A percentile compares a stretch with the other conserved stretches of the same genome.
phyloP scores from a whole-genome alignment of 2,113 vertebrate species.

The Syrmaticus mikado region DNA sequence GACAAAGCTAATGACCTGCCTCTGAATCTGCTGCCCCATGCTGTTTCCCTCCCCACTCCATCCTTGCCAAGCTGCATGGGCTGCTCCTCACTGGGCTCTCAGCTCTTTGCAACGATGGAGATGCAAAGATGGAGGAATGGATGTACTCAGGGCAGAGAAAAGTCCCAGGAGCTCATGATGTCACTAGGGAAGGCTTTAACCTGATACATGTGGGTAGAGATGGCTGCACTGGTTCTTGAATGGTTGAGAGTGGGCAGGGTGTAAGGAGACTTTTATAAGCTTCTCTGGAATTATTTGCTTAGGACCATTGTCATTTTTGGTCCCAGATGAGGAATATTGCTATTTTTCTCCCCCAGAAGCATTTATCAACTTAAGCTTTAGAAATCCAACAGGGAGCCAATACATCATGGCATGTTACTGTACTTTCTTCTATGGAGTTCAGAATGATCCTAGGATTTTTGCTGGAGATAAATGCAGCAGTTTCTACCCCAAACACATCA shows the following conservation, averaged over 20 bases:
- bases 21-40: neutral
- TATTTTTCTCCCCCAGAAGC: neutral
- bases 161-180: neutral
- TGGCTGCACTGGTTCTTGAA: neutral
- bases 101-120: neutral
- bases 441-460: neutral
- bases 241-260: neutral
- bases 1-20: neutral
- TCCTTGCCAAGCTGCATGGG: accelerated
- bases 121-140: too few relatives aligned
- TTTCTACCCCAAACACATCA: neutral
- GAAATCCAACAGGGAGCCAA: neutral
- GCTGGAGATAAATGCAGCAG: neutral
- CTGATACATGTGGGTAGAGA: neutral
- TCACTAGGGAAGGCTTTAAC: neutral
- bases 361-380: neutral
- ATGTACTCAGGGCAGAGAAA: neutral
- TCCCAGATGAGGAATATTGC: too few relatives aligned
- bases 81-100: neutral
- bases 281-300: neutral
- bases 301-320: neutral
- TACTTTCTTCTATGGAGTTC: neutral
- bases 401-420: neutral
- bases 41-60: neutral
- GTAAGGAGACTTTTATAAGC: neutral